phyloP scores from a whole-genome alignment of 2,113 vertebrate species.

The Leptodactylus fuscus region DNA sequence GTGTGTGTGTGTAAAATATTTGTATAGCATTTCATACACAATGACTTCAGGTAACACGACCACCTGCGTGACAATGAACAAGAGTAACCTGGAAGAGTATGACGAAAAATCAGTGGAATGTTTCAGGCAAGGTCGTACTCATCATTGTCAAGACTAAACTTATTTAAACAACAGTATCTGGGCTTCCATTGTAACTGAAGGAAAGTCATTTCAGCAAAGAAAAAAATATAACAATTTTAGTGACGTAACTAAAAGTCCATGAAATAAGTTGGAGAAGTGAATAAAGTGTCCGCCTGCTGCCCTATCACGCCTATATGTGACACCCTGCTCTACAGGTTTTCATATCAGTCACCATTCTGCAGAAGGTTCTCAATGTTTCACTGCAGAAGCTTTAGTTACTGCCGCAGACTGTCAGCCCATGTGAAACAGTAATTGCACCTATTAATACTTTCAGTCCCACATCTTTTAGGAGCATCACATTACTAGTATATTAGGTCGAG shows the following conservation, averaged over 20 bases:
- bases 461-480: neutral
- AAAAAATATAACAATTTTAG: neutral
- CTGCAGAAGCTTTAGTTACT: neutral
- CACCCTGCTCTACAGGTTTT: neutral
- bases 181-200: neutral
- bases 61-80: neutral
- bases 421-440: neutral
- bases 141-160: neutral
- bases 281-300: neutral
- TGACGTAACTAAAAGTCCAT: neutral
- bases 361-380: neutral
- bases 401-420: neutral
- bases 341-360: neutral
- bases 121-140: constrained; percentile 20
- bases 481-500: neutral
- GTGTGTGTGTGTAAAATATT: neutral
- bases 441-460: neutral
- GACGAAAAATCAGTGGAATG: neutral
- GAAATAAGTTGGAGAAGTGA: neutral
- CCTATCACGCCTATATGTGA: neutral
- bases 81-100: neutral
- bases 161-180: neutral
- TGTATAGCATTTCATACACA: neutral
- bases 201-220: neutral
- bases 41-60: neutral